Percentiles rank a stretch among this genome's conserved stretches.
These are phyloP conservation scores for Poecile montanus DNA, from an alignment of 2,797 vertebrate genomes.

Conservation along the genomic window DNA sequence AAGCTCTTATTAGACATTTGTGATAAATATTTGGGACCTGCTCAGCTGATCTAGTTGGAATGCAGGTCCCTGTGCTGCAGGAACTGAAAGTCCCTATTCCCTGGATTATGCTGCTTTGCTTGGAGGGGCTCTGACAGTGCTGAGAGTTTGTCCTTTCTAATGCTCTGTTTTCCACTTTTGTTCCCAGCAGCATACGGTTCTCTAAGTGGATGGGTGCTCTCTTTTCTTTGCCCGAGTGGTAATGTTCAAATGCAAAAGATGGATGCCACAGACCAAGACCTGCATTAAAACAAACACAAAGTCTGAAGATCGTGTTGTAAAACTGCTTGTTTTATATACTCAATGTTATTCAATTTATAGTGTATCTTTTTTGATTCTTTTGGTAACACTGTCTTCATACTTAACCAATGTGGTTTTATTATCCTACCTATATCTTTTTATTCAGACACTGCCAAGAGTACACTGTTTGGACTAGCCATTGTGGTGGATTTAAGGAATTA, in stretches of 20 bases:
- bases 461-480: neutral
- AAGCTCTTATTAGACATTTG: neutral
- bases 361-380: conserved; percentile 33
- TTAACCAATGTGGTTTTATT: conserved; percentile 15
- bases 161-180: conserved; percentile 34
- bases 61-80: neutral
- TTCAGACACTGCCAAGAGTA: neutral
- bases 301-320: conserved; percentile 50
- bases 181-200: conserved; percentile 23
- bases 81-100: neutral
- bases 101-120: neutral
- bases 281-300: conserved; percentile 7
- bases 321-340: conserved; percentile 30
- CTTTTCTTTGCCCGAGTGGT: conserved; percentile 8
- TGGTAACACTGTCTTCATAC: conserved; percentile 51
- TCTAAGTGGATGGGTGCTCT: conserved; percentile 54
- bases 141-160: conserved; percentile 26
- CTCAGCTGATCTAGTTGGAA: neutral
- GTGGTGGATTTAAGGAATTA: conserved; percentile 26
- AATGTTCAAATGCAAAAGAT: conserved; percentile 4
- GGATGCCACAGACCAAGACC: conserved; percentile 54
- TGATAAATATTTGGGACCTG: neutral
- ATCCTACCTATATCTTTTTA: conserved; percentile 21
- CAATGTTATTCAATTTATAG: conserved; percentile 38
- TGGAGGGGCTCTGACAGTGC: neutral